A percentile compares a stretch with the other conserved stretches of the same genome.
These are phyloP conservation scores for Brachionus asplanchnoidis DNA, from an alignment of 1,140 invertebrate species.

Conservation along the genomic window DNA sequence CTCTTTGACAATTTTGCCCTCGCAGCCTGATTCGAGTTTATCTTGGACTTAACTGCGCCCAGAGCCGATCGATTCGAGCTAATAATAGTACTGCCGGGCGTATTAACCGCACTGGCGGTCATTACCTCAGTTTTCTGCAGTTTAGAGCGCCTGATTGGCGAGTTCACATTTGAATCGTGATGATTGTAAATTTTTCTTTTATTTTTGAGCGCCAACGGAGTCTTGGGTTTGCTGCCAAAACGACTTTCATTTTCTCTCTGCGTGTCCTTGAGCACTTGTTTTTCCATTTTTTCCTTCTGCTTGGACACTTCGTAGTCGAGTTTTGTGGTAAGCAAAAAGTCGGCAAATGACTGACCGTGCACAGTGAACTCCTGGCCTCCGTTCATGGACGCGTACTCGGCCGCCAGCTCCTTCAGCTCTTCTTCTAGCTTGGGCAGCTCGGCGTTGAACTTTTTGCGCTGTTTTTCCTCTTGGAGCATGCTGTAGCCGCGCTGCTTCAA, in stretches of 20 bases:
- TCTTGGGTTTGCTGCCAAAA: not conserved
- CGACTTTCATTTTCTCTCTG: conserved; percentile 5
- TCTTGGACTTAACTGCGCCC: not conserved
- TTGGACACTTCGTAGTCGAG: conserved; percentile 25
- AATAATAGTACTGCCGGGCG: not conserved
- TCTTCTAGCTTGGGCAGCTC: conserved; percentile 32
- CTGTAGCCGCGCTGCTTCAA: conserved; percentile 29
- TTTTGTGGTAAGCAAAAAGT: not conserved
- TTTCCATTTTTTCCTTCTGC: conserved; percentile 13
- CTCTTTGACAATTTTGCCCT: conserved; percentile 28
- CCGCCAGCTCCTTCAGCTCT: not conserved
- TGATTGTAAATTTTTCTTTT: conserved; percentile 18
- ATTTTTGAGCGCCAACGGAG: conserved; percentile 14
- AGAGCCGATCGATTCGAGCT: not conserved
- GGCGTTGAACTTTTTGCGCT: not conserved
- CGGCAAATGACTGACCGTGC: not conserved
- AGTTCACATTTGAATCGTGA: not conserved
- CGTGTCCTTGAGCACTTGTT: conserved; percentile 5
- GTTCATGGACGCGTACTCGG: not conserved
- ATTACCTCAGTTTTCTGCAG: not conserved
- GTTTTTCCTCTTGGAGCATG: conserved; percentile 36
- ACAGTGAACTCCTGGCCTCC: conserved; percentile 19
- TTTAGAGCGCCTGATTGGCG: not conserved
- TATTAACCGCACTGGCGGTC: not conserved
- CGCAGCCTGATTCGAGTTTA: not conserved